phyloP scores from a whole-genome alignment of 2,888 invertebrate genomes.

The Agonopterix alstromeriana region DNA sequence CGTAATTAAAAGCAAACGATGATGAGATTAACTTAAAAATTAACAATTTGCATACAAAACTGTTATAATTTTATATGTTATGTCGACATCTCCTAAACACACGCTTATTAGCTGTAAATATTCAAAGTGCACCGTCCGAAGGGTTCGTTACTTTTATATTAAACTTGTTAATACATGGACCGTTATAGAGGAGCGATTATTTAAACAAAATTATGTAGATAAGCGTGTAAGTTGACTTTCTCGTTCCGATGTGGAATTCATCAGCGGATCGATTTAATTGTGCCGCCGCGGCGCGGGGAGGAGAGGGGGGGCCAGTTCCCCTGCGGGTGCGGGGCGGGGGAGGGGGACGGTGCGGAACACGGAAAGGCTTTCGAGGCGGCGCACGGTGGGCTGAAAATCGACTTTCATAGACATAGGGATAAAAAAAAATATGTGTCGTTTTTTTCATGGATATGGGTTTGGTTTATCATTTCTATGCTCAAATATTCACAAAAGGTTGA shows the following conservation, averaged over 20 bases:
- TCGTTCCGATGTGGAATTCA: slow-evolving; percentile 4
- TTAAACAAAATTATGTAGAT: slow-evolving; percentile 5
- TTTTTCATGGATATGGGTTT: too few species aligned
- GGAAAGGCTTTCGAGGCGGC: slow-evolving; percentile 74
- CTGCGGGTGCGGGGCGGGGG: slow-evolving; percentile 12
- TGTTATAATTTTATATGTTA: too few species aligned
- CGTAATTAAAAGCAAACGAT: too few species aligned
- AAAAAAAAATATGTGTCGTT: too few species aligned
- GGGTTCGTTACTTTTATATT: neutral
- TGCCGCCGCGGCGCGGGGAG: slow-evolving; percentile 15
- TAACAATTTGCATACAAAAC: too few species aligned
- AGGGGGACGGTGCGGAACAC: slow-evolving; percentile 41
- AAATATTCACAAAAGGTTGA: too few species aligned
- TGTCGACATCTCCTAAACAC: too few species aligned
- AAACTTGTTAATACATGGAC: neutral
- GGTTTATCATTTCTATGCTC: too few species aligned
- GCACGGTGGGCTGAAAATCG: too few species aligned
- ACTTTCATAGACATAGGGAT: too few species aligned
- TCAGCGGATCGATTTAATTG: slow-evolving; percentile 18
- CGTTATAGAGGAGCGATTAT: slow-evolving; percentile 4
- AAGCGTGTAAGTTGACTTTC: slow-evolving; percentile 1
- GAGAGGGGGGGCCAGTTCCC: slow-evolving; percentile 10
- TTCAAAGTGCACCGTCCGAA: neutral
- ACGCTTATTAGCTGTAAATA: too few species aligned
- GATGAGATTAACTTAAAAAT: too few species aligned